A percentile compares a stretch with the other conserved stretches of the same genome.
These are phyloP conservation scores for Mechanitis mazaeus DNA, from an alignment of 2,888 invertebrate species.

Conservation along the genomic window DNA sequence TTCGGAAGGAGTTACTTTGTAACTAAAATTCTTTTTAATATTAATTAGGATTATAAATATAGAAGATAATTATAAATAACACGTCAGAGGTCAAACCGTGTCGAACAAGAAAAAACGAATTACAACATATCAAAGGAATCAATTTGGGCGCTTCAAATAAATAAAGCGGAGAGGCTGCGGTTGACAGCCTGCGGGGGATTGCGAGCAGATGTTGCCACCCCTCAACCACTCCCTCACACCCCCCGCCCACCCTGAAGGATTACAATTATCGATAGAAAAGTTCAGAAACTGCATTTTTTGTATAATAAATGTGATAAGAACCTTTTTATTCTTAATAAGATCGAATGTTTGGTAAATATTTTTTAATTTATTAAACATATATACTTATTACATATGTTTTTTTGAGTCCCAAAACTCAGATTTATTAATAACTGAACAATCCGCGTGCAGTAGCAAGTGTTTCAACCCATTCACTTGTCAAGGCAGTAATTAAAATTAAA, in stretches of 20 bases:
- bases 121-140: conserved; percentile 60
- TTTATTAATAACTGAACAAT: neutral
- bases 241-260: conserved; percentile 27
- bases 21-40: no score
- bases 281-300: conserved; percentile 6
- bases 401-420: no score
- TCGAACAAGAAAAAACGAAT: conserved; percentile 29
- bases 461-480: no score
- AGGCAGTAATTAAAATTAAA: conserved; percentile 50
- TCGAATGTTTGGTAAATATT: no score
- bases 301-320: conserved; percentile 3
- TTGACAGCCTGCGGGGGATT: conserved; percentile 63
- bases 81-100: conserved; percentile 9
- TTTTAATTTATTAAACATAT: neutral
- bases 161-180: conserved; percentile 48
- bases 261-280: conserved; percentile 28
- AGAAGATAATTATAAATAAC: no score
- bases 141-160: conserved; percentile 45
- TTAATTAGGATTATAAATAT: no score
- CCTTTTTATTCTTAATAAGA: conserved; percentile 9
- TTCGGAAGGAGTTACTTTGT: no score
- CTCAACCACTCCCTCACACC: conserved; percentile 7
- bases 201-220: conserved; percentile 53
- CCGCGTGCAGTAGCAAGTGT: neutral
- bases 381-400: no score